phyloP scores from a whole-genome alignment of 1,140 invertebrate genomes.

The Whitmania pigra region DNA sequence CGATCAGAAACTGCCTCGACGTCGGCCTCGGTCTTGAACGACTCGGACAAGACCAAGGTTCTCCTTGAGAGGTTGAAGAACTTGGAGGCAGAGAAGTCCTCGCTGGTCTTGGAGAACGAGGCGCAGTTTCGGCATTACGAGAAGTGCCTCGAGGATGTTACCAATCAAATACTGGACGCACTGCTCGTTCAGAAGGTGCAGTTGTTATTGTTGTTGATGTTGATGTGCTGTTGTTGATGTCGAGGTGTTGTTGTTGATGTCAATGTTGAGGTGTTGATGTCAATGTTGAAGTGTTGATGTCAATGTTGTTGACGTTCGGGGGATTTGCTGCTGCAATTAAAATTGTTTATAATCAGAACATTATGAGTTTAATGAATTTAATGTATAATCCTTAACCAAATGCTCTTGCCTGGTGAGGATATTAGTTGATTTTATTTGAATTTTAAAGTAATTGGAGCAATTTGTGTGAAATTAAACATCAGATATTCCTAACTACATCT shows the following conservation, averaged over 20 bases:
- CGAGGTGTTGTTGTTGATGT: slow-evolving; percentile 5
- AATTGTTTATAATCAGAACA: too few species aligned
- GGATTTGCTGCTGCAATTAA: too few species aligned
- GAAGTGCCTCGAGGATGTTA: slow-evolving; percentile 61
- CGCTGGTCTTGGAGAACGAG: slow-evolving; percentile 51
- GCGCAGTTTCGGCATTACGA: slow-evolving; percentile 56
- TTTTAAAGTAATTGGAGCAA: too few species aligned
- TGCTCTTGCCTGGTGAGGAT: too few species aligned
- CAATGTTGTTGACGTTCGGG: neutral
- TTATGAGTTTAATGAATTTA: too few species aligned
- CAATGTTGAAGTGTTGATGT: neutral
- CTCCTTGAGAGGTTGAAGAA: slow-evolving; percentile 51
- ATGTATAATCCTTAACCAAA: too few species aligned
- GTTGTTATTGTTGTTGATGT: slow-evolving; percentile 18
- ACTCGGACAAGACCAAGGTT: slow-evolving; percentile 36
- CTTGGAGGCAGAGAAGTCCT: slow-evolving; percentile 52
- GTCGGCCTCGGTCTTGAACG: slow-evolving; percentile 25
- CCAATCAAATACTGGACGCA: slow-evolving; percentile 64
- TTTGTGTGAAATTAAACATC: too few species aligned
- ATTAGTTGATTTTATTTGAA: too few species aligned
- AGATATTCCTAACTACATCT: too few species aligned
- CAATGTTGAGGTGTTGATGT: neutral
- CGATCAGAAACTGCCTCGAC: neutral
- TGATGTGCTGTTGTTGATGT: neutral
- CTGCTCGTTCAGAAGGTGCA: slow-evolving; percentile 66